Base-by-base conservation (phyloP, 2,113 vertebrate species). In the Ameiurus melas region DNA sequence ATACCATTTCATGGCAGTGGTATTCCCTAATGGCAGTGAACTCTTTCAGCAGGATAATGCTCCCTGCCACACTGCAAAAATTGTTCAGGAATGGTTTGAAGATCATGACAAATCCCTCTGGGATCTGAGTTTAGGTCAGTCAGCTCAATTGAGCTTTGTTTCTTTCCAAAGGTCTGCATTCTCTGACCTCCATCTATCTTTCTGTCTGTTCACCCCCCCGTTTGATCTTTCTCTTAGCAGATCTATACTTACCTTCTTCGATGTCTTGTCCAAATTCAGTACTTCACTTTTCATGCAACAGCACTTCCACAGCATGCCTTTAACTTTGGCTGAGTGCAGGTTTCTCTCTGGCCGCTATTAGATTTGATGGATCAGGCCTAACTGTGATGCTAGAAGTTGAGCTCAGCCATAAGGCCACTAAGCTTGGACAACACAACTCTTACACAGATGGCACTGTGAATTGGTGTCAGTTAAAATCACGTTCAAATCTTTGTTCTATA, bases 301-400 rank as follows among this genome's bases (percentile, higher is more conserved):
- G 62, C 62, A 70, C 77, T 55, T 70, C 22, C 77, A 68, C 66
- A 33, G 33, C 53, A 57, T 87, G 77, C 19, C 71, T 82, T 87
- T 64, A 51, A 62, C 57, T 64, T 57, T 20, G 57, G 57, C 73
- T 64, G 51, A 71, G 17, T 87, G 47, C 7, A 87, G 33, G 47
- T 22, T 36, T 82, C 8, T 66, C 20, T 27, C 25, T 77, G 60
- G 66, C 47, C 66, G 75, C 91, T 85, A 90, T 89, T 90, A 83
- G 85, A 89, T 89, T 91, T 66, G 22, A 30, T 86, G 79, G 83
- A 83, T 90, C 89, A 88, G 83, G 58, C 39, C 62, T 85, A 22
- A 80, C 39, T 73, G 55, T 19, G 62, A 75, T 78, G 58, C 70
- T 77, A 85, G 70, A 77, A 84, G 84, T 27, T 84, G 73, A 90